Percentiles rank a stretch among this genome's conserved stretches.
Evolutionary conservation across 2,888 invertebrate genomes (phyloP).

Genomic region (Watsonalla binaria): DNA sequence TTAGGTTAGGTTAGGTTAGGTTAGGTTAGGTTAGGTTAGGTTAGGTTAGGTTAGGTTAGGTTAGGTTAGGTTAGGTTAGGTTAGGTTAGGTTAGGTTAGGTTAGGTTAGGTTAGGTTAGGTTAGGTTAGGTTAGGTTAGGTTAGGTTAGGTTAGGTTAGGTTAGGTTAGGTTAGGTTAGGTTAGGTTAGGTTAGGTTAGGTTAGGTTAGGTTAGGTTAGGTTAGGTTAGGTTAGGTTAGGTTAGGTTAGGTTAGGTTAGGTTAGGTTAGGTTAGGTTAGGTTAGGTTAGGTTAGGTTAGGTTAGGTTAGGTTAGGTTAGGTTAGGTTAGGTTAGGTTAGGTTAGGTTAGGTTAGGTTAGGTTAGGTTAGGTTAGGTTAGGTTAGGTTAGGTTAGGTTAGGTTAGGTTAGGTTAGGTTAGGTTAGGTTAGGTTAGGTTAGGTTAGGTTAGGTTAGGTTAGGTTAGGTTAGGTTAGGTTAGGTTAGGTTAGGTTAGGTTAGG

Average conservation of each 20-base stretch:
- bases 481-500: conserved; percentile 19
- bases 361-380: conserved; percentile 16
- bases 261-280: conserved; percentile 14
- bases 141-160: conserved; percentile 13
- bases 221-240: conserved; percentile 13
- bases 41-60: conserved; percentile 11
- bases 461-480: conserved; percentile 14
- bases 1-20: conserved; percentile 3
- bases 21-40: conserved; percentile 3
- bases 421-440: conserved; percentile 17
- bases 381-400: conserved; percentile 16
- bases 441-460: conserved; percentile 14
- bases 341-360: conserved; percentile 20
- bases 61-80: conserved; percentile 13
- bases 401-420: conserved; percentile 14
- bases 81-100: conserved; percentile 13
- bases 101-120: conserved; percentile 15
- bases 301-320: conserved; percentile 17
- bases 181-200: conserved; percentile 14
- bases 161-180: conserved; percentile 13
- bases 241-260: conserved; percentile 11
- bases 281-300: conserved; percentile 12
- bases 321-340: conserved; percentile 23
- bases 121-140: conserved; percentile 14
- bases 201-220: conserved; percentile 15